Percentiles rank a stretch among this genome's conserved stretches.
Conservation (phyloP, 2,888 invertebrate species). For the Heteromyza rotundicornis region DNA sequence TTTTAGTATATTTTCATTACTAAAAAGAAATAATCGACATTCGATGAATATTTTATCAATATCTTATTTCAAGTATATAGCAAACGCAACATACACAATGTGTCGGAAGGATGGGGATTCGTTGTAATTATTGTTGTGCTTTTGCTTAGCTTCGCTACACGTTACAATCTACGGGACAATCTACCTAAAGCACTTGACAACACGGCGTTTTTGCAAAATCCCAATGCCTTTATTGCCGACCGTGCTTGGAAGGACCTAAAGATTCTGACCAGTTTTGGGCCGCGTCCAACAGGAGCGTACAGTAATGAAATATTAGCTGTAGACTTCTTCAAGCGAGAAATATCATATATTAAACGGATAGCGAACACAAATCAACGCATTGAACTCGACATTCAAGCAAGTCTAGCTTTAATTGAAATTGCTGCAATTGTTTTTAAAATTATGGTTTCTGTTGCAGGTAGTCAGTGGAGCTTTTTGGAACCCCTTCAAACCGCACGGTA, state of each 20-base stretch:
- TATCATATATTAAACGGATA: slow-evolving; percentile 64
- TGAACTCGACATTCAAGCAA: slow-evolving; percentile 72
- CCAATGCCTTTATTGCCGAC: slow-evolving; percentile 67
- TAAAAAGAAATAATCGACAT: too few species aligned
- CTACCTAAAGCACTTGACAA: slow-evolving; percentile 43
- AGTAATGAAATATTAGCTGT: slow-evolving; percentile 80
- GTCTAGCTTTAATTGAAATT: neutral
- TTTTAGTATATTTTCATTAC: too few species aligned
- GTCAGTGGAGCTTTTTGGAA: slow-evolving; percentile 78
- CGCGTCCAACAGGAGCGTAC: slow-evolving; percentile 75
- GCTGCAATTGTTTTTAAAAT: neutral
- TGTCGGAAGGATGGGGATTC: slow-evolving; percentile 44
- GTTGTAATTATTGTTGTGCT: slow-evolving; percentile 34
- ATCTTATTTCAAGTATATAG: slow-evolving; percentile 37
- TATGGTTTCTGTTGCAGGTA: slow-evolving; percentile 43
- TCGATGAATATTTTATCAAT: too few species aligned
- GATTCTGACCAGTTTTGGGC: slow-evolving; percentile 69
- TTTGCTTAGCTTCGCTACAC: slow-evolving; percentile 37
- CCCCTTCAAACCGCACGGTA: slow-evolving; percentile 74
- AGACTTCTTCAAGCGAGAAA: slow-evolving; percentile 67
- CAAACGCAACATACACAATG: slow-evolving; percentile 49
- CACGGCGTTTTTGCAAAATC: slow-evolving; percentile 40
- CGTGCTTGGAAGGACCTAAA: slow-evolving; percentile 71
- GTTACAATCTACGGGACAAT: slow-evolving; percentile 43
- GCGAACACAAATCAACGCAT: slow-evolving; percentile 67